phyloP scores from a whole-genome alignment of 2,797 vertebrate genomes.

The Pampus argenteus region DNA sequence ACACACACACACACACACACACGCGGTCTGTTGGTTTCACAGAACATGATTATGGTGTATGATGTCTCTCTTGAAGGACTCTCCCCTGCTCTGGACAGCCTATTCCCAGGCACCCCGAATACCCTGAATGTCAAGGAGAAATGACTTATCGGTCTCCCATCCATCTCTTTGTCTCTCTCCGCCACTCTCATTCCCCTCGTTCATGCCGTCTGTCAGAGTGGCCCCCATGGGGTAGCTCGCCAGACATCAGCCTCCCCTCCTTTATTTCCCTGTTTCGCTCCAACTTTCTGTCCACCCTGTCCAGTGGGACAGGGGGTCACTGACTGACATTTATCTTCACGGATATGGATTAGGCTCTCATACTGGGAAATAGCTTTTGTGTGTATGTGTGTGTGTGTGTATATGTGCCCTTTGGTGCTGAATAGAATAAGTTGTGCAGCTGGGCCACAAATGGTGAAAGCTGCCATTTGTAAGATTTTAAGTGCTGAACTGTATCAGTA shows the following conservation, averaged over 20 bases:
- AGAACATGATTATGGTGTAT: conserved; percentile 51
- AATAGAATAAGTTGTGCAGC: not conserved
- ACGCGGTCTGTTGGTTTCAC: conserved; percentile 15
- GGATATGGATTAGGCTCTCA: conserved; percentile 47
- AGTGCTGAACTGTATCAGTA: not conserved
- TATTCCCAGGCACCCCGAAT: conserved; percentile 43
- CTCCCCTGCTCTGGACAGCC: conserved; percentile 15
- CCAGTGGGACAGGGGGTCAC: conserved; percentile 54
- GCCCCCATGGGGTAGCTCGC: conserved; percentile 33
- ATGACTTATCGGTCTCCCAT: conserved; percentile 64
- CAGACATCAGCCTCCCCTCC: conserved; percentile 60
- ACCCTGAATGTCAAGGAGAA: conserved; percentile 72
- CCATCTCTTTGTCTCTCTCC: conserved; percentile 37
- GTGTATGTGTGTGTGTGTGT: conserved; percentile 7
- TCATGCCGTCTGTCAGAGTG: conserved; percentile 44
- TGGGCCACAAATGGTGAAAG: conserved; percentile 3
- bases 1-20: conserved; percentile 4
- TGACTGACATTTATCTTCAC: conserved; percentile 70
- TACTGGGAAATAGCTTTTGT: conserved; percentile 50
- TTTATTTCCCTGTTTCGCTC: conserved; percentile 35
- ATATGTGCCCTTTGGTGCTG: conserved; percentile 19
- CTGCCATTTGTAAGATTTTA: not conserved
- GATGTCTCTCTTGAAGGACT: conserved; percentile 41
- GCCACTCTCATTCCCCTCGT: conserved; percentile 40
- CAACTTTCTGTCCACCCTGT: conserved; percentile 50